Evolutionary conservation across 2,797 vertebrate genomes (phyloP).

Genomic region (Austrolebias charrua): DNA sequence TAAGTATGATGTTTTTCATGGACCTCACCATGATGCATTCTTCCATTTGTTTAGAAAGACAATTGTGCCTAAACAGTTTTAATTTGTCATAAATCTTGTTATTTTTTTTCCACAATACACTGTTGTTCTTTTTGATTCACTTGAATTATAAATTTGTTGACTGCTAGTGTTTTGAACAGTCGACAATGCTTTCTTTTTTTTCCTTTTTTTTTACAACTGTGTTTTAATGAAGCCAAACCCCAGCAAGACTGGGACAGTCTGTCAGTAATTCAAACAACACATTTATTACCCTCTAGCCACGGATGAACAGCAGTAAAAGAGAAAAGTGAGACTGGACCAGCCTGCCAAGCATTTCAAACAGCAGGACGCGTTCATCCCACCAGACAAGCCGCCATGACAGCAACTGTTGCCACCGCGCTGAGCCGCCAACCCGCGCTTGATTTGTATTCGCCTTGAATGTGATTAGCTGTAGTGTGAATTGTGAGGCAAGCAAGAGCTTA

Average conservation of each 20-base stretch:
- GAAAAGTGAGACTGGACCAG: conserved; percentile 36
- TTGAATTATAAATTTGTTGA: conserved; percentile 2
- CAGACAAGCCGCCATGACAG: conserved; percentile 72
- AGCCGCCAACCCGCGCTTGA: conserved; percentile 70
- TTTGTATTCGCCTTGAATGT: conserved; percentile 55
- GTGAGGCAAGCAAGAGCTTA: conserved; percentile 57
- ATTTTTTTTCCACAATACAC: neutral
- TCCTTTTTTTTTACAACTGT: conserved; percentile 11
- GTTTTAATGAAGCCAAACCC: conserved; percentile 47
- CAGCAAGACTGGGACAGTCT: conserved; percentile 46
- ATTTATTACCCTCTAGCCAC: conserved; percentile 65
- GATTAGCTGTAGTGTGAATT: conserved; percentile 56
- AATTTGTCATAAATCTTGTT: neutral
- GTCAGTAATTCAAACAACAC: conserved; percentile 58
- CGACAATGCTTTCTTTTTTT: conserved; percentile 29
- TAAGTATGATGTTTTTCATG: too few species aligned
- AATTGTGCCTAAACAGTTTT: neutral
- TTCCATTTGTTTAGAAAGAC: neutral
- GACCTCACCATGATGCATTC: neutral
- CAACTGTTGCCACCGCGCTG: conserved; percentile 73
- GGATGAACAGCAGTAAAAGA: conserved; percentile 69
- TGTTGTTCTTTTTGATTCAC: neutral
- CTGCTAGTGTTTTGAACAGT: conserved; percentile 17
- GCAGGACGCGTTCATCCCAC: conserved; percentile 69
- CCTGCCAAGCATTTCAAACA: conserved; percentile 76